These are phyloP conservation scores for Mareca strepera DNA, from an alignment of 2,797 vertebrate species.

Conservation along the genomic window DNA sequence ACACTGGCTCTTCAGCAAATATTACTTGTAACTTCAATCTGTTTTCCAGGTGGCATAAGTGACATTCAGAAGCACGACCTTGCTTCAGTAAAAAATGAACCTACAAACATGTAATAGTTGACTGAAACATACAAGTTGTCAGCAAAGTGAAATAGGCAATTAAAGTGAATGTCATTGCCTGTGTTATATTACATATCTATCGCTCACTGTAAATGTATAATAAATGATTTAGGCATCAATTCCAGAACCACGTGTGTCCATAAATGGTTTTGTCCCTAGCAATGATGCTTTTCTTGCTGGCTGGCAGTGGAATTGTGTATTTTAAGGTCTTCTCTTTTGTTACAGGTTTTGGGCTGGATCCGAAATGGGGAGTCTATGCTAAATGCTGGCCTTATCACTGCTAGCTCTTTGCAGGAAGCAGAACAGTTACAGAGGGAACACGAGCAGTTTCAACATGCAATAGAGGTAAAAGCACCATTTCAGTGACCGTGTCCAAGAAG, in stretches of 20 bases:
- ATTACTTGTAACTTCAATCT: not conserved
- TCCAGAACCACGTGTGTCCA: not conserved
- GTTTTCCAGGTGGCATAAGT: not conserved
- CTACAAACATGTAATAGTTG: not conserved
- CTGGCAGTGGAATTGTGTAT: not conserved
- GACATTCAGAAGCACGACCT: not conserved
- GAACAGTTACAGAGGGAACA: conserved; percentile 97
- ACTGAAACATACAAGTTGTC: not conserved
- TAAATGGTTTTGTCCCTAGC: not conserved
- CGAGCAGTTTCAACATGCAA: conserved; percentile 98
- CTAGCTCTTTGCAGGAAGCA: conserved; percentile 95
- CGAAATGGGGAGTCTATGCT: conserved; percentile 98
- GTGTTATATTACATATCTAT: not conserved
- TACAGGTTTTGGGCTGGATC: conserved; percentile 97
- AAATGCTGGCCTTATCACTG: conserved; percentile 95
- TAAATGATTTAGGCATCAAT: not conserved
- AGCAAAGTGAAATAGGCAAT: not conserved
- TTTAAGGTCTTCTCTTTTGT: not conserved
- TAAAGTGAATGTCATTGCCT: not conserved
- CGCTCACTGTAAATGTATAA: not conserved
- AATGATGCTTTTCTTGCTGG: not conserved
- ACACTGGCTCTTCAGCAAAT: not conserved
- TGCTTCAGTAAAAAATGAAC: not conserved
- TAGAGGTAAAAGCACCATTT: conserved; percentile 85
- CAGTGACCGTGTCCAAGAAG: not conserved